Evolutionary conservation across 2,797 vertebrate species (phyloP).

Genomic region (Melopsittacus undulatus): DNA sequence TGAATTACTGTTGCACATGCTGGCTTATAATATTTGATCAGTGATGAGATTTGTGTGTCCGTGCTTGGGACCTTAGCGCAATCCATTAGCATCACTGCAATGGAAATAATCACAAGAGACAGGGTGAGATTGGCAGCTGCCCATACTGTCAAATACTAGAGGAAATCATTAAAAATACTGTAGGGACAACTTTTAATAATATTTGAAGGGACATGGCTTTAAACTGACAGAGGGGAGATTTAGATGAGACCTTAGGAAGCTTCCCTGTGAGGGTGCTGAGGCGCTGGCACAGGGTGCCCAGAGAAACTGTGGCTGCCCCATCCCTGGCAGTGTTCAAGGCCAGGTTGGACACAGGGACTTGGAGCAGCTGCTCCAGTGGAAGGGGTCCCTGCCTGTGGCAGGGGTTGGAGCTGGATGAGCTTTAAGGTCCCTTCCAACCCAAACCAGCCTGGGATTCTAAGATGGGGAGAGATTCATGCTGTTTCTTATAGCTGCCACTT

Average conservation of each 20-base stretch:
- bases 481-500: accelerated
- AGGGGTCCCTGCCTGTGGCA: neutral
- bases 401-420: neutral
- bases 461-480: accelerated
- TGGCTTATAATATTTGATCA: neutral
- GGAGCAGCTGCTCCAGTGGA: neutral
- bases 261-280: neutral
- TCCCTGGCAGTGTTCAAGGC: neutral
- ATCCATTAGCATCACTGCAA: neutral
- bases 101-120: neutral
- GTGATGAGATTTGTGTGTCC: accelerated
- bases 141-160: neutral
- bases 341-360: neutral
- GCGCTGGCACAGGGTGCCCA: neutral
- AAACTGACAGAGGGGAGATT: neutral
- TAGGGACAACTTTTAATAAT: neutral
- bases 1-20: neutral
- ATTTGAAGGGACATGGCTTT: neutral
- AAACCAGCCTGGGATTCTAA: neutral
- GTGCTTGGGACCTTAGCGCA: accelerated
- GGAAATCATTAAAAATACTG: neutral
- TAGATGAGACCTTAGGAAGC: neutral
- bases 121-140: neutral
- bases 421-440: neutral
- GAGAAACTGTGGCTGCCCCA: neutral